Evolutionary conservation across 2,113 vertebrate genomes (phyloP), one percentile per base, ranked within the genome.

Genomic region (Eulemur macaco): DNA sequence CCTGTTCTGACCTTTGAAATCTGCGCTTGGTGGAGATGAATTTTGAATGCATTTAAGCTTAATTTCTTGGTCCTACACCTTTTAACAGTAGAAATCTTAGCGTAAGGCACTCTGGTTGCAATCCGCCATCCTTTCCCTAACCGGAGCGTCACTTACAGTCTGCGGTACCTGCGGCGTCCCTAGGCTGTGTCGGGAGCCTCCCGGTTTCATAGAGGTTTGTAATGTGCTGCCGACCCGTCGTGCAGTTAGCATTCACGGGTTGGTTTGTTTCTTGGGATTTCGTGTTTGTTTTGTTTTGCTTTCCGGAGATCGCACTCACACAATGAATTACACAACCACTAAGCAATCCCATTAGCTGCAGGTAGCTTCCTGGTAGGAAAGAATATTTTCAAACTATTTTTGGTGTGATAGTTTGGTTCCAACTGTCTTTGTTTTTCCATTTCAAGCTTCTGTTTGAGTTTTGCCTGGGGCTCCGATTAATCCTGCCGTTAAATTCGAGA

Each of bases 1-100:
- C 96, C 98, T 99, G 98, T 93, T 99, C 97, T 98, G 98, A 98
- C 99, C 98, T 99, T 98, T 98, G 94, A 95, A 97, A 97, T 98
- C 98, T 98, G 98, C 98, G 96, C 97, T 27, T 99, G 98, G 98
- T 98, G 98, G 97, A 99, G 99, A 98, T 98, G 98, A 99, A 98
- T 56, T 98, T 98, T 98, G 98, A 99, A 98, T 98, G 99, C 98
- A 98, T 99, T 98, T 99, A 94, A 96, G 96, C 90, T 74, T 81
- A 94, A 85, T 98, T 98, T 98, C 97, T 96, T 97, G 3, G 77
- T 97, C 98, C 66, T 93, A 85, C 95, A 71, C 97, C 77, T 20
- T 94, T 82, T 98, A 82, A 85, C 96, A 95, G 98, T 91, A 97
- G 98, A 96, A 98, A 76, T 91, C 92, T 94, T 84, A 86, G 97